These are phyloP conservation scores for Ornithoptera alexandrae DNA, from an alignment of 2,888 invertebrate species.

Conservation along the genomic window DNA sequence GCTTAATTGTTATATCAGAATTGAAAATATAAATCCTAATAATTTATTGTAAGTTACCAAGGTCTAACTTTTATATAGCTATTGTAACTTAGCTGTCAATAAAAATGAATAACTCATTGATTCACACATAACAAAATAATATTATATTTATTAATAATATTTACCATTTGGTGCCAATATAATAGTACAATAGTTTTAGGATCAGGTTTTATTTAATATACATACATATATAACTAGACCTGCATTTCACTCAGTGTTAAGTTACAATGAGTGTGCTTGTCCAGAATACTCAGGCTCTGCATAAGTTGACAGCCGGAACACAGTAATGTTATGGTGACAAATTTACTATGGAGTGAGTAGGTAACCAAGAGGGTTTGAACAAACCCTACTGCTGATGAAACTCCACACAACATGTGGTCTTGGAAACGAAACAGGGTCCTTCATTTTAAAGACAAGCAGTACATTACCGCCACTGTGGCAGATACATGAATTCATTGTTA, in stretches of 20 bases:
- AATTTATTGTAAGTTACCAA: constrained; percentile 23
- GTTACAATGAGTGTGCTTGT: no score
- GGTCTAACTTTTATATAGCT: constrained; percentile 17
- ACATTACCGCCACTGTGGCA: no score
- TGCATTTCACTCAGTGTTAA: no score
- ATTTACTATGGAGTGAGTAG: no score
- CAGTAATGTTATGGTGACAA: no score
- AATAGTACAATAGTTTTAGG: constrained; percentile 40
- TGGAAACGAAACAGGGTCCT: no score
- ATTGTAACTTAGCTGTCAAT: constrained; percentile 7
- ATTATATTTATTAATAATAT: constrained; percentile 36
- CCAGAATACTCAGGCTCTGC: no score
- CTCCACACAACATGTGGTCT: no score
- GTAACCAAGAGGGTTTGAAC: no score
- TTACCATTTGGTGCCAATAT: constrained; percentile 71
- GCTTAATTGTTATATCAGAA: constrained; percentile 22
- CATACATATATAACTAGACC: constrained; percentile 1
- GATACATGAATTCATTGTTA: constrained; percentile 12
- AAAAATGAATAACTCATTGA: constrained; percentile 12
- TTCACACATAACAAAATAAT: constrained; percentile 35
- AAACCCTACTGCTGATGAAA: no score
- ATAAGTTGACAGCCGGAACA: no score
- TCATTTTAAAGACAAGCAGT: no score
- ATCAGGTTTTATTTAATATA: constrained; percentile 27
- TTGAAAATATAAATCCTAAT: constrained; percentile 14